Percentiles rank a stretch among this genome's conserved stretches.
These are phyloP conservation scores for Oenanthe melanoleuca DNA, from an alignment of 2,113 vertebrate genomes.

Conservation along the genomic window DNA sequence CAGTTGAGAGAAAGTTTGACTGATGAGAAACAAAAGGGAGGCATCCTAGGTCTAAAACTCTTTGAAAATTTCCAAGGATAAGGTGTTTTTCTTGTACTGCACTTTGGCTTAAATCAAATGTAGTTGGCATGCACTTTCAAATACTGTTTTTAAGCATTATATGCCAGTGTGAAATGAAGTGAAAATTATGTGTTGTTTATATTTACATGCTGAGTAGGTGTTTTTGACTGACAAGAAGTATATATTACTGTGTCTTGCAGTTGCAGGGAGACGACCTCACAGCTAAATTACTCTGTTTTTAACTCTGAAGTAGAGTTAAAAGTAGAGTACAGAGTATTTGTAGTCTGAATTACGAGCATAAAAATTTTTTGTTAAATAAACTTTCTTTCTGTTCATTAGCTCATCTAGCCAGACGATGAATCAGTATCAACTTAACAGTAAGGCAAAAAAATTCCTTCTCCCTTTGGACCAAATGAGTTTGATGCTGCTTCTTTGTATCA, in stretches of 20 bases:
- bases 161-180: constrained; percentile 7
- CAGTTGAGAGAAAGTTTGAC: not conserved
- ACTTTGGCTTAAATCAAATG: not conserved
- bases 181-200: constrained; percentile 55
- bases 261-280: not conserved
- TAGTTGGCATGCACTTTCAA: not conserved
- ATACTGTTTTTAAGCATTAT: constrained; percentile 29
- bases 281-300: constrained; percentile 24
- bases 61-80: not conserved
- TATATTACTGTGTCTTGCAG: not conserved
- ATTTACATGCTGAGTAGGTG: constrained; percentile 43
- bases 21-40: not conserved
- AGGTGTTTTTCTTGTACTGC: not conserved
- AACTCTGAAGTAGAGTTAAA: not conserved
- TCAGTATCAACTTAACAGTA: not conserved
- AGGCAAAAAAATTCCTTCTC: not conserved
- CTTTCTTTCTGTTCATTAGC: constrained; percentile 6
- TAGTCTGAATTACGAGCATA: not conserved
- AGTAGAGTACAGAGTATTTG: not conserved
- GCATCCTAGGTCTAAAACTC: not conserved
- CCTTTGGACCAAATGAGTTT: not conserved
- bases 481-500: not conserved
- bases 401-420: not conserved
- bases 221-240: constrained; percentile 31
- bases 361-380: not conserved